Evolutionary conservation across 2,113 vertebrate species (phyloP).

Genomic region (Aegotheles bennettii): DNA sequence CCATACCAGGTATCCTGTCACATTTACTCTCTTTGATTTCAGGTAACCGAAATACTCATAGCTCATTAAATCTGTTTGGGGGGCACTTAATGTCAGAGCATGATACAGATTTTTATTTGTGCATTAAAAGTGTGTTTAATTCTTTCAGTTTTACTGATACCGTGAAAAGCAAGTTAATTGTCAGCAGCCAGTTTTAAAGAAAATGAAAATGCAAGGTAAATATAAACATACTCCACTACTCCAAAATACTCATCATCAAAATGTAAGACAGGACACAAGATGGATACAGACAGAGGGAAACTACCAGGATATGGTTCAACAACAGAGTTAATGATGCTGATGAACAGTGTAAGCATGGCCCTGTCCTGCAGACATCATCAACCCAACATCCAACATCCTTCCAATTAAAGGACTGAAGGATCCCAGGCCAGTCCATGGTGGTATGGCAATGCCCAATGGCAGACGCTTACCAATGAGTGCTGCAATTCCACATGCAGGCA

Average conservation of each 20-base stretch:
- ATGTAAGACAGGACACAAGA: not conserved
- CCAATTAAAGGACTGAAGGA: not conserved
- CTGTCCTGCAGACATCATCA: not conserved
- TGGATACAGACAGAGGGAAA: not conserved
- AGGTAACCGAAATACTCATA: not conserved
- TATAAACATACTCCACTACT: not conserved
- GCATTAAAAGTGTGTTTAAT: not conserved
- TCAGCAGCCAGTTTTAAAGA: not conserved
- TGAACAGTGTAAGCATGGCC: not conserved
- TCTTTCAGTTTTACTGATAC: not conserved
- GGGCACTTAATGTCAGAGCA: not conserved
- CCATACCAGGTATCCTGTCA: not conserved
- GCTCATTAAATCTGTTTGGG: not conserved
- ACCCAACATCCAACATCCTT: not conserved
- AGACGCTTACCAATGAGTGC: not conserved
- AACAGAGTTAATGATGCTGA: not conserved
- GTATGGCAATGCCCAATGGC: accelerated
- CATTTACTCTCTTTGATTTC: not conserved
- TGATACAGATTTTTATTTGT: not conserved
- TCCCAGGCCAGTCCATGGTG: not conserved
- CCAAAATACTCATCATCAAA: not conserved
- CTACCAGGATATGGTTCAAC: not conserved
- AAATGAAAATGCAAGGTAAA: not conserved
- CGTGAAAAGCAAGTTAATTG: not conserved
- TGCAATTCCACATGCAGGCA: not conserved